Evolutionary conservation across 1,140 invertebrate species (phyloP), one percentile per base, ranked within the genome.

Genomic region (Aethina tumida): DNA sequence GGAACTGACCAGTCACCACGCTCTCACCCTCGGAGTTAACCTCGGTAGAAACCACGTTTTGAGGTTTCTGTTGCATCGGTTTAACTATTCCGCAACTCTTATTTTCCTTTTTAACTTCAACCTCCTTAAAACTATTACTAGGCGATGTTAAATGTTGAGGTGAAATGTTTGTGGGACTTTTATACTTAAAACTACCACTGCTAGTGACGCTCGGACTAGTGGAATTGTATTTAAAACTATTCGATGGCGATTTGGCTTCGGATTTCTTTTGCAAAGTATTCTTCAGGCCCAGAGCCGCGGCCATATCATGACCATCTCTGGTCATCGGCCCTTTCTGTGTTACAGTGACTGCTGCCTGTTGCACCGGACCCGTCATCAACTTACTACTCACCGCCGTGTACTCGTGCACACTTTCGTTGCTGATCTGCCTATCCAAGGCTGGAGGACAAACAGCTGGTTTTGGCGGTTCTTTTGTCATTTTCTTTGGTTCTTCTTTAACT

Each of bases 341-440:
- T 31, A 67, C 69, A 28, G 70, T 70, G 17, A 68, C 71, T 3
- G 76, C 77, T 24, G 71, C 66, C 43, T 77, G 75, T 20, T 69
- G 65, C 16, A 74, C 65, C 0, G 76, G 76, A 2, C 70, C 75
- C 9, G 67, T 63, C 76, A 80, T 79, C 4, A 80, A 74, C 43
- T 69, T 70, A 35, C 71, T 71, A 30, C 66, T 71, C 38, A 74
- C 72, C 3, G 73, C 73, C 14, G 64, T 66, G 27, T 55, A 43
- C 36, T 55, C 53, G 19, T 52, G 45, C 6, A 52, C 12, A 37
- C 44, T 47, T 13, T 55, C 52, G n/a, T 45, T 36, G 0, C 50
- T 52, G 4, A 47, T 30, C 48, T 54, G 52, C 15, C 41, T 40
- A 29, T 48, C 28, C 1, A 40, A 15, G 26, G 43, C 50, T 10